Percentiles rank a stretch among this genome's conserved stretches.
Evolutionary conservation across 1,140 invertebrate genomes (phyloP).

Genomic region (Hypsibius dujardini): DNA sequence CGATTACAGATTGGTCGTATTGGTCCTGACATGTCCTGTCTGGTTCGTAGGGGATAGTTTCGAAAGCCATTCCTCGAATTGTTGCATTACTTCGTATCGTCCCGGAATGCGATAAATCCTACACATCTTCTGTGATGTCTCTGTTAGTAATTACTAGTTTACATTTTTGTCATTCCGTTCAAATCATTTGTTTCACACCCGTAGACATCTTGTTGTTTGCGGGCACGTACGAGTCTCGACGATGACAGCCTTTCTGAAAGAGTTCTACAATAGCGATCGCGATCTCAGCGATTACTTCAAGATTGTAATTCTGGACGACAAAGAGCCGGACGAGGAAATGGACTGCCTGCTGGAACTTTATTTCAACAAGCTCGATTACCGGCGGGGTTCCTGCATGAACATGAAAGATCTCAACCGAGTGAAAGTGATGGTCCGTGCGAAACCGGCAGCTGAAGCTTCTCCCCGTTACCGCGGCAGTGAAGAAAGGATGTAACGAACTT

Average conservation of each 20-base stretch:
- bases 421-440: slow-evolving; percentile 39
- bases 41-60: not conserved
- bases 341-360: slow-evolving; percentile 42
- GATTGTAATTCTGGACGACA: slow-evolving; percentile 18
- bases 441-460: too few species aligned
- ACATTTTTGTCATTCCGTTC: not conserved
- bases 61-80: slow-evolving; percentile 12
- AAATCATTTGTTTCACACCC: not conserved
- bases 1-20: too few species aligned
- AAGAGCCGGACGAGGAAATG: slow-evolving; percentile 39
- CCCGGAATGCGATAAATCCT: not conserved
- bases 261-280: slow-evolving; percentile 14
- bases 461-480: too few species aligned
- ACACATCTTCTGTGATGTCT: not conserved
- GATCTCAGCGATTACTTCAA: slow-evolving; percentile 7
- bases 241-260: slow-evolving; percentile 2
- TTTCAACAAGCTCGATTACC: slow-evolving; percentile 43
- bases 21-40: too few species aligned
- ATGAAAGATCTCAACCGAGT: slow-evolving; percentile 40
- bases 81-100: not conserved
- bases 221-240: not conserved
- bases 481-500: too few species aligned
- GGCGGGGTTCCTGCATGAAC: slow-evolving; percentile 43
- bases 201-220: slow-evolving; percentile 7
- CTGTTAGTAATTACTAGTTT: slow-evolving; percentile 4